phyloP scores from a whole-genome alignment of 2,113 vertebrate species.

The Trochalopteron elliotii region DNA sequence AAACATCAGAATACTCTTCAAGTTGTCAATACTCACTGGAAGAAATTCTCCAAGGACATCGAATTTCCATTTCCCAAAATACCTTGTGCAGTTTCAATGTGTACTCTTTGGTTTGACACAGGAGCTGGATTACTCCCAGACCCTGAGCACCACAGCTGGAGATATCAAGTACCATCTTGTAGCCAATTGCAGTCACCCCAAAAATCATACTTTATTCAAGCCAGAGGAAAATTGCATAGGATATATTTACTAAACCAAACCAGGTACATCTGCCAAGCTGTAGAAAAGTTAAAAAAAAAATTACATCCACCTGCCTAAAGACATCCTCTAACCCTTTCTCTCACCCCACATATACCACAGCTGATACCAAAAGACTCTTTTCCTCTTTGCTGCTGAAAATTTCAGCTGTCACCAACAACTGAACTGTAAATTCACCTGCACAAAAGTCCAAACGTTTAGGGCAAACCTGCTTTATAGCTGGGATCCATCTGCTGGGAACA shows the following conservation, averaged over 20 bases:
- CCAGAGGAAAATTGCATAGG: background rate
- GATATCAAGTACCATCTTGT: background rate
- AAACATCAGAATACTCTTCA: background rate
- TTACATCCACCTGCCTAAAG: background rate
- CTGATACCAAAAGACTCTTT: background rate
- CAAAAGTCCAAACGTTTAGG: background rate
- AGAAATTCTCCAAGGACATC: background rate
- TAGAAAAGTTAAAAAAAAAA: background rate
- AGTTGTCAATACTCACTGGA: background rate
- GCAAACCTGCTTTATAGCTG: background rate
- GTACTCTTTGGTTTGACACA: background rate
- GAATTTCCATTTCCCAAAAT: background rate
- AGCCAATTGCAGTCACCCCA: background rate
- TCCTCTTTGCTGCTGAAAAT: background rate
- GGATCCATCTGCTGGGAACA: background rate
- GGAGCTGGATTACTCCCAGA: background rate
- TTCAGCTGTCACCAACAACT: background rate
- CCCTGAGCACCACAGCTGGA: background rate
- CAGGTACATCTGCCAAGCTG: background rate
- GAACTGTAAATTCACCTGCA: background rate
- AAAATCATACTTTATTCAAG: background rate
- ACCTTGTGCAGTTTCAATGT: background rate
- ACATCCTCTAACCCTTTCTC: background rate
- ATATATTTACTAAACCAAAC: background rate
- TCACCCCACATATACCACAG: background rate